Conservation (phyloP, 1,140 invertebrate species). For the Nasonia longicornis region DNA sequence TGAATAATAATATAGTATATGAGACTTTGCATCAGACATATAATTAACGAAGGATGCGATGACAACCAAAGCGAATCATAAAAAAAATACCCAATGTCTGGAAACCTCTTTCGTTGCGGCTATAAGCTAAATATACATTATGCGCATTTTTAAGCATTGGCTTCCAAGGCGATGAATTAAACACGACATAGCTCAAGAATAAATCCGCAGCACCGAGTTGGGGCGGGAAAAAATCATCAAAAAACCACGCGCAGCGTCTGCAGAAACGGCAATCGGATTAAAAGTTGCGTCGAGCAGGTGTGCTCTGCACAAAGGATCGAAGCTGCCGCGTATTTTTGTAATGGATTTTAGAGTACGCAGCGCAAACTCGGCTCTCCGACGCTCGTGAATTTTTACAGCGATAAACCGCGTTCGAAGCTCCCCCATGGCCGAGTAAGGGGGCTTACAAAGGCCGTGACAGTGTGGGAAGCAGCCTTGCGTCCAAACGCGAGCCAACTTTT, state of each 20-base stretch:
- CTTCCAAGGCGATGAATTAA: no score
- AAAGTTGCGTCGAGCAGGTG: constrained; percentile 55
- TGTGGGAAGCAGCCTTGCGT: constrained; percentile 33
- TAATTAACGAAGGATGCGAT: no score
- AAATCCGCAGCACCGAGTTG: background rate
- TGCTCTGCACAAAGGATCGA: constrained; percentile 32
- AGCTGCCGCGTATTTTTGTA: constrained; percentile 57
- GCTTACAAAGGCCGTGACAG: background rate
- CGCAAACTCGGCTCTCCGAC: constrained; percentile 36
- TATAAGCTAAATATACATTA: no score
- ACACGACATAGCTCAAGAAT: background rate
- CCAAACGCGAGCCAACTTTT: background rate
- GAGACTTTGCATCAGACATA: no score
- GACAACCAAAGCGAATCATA: no score
- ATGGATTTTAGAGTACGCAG: constrained; percentile 63
- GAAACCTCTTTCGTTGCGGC: no score
- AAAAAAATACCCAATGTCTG: no score
- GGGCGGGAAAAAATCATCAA: background rate
- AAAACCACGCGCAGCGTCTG: background rate
- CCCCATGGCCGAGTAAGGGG: background rate
- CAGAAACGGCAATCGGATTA: constrained; percentile 54
- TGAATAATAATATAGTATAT: no score
- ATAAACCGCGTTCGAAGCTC: constrained; percentile 6
- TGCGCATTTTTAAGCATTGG: no score
- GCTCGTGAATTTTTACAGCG: constrained; percentile 7